Evolutionary conservation across 2,797 vertebrate species (phyloP).

Genomic region (Bovichtus variegatus): DNA sequence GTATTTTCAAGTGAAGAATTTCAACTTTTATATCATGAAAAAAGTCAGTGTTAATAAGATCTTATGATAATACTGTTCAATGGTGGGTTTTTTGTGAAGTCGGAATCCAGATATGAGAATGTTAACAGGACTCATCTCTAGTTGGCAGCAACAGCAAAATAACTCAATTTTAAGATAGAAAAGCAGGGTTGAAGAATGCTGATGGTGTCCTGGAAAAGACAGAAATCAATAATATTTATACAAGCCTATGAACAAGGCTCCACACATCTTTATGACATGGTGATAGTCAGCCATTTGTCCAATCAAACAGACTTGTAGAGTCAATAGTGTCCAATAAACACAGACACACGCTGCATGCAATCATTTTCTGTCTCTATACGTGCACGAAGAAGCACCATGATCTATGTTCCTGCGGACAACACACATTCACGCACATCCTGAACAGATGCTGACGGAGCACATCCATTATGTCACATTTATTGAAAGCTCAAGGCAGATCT

Average conservation of each 20-base stretch:
- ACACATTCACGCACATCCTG: constrained; percentile 12
- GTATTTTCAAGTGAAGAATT: no score
- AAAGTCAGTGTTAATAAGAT: no score
- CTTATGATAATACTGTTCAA: background rate
- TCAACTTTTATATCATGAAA: no score
- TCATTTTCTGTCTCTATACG: constrained; percentile 8
- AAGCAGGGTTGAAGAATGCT: background rate
- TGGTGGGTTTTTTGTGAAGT: background rate
- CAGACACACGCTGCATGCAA: constrained; percentile 16
- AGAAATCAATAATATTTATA: constrained; percentile 43
- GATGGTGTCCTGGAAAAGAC: constrained; percentile 6
- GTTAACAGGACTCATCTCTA: background rate
- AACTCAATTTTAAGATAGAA: background rate
- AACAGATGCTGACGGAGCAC: constrained; percentile 1
- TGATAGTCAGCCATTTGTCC: constrained; percentile 24
- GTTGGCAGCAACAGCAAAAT: background rate
- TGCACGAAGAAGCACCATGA: constrained; percentile 12
- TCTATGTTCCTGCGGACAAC: constrained; percentile 34
- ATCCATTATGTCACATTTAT: constrained; percentile 13
- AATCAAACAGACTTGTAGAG: constrained; percentile 17
- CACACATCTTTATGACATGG: constrained; percentile 14
- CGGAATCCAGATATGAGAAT: background rate
- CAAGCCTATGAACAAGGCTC: constrained; percentile 11
- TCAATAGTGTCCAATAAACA: constrained; percentile 23
- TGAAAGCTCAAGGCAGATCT: constrained; percentile 11